Evolutionary conservation across 2,888 invertebrate genomes (phyloP), one percentile per base, ranked within the genome.

Genomic region (Orchesella flavescens): DNA sequence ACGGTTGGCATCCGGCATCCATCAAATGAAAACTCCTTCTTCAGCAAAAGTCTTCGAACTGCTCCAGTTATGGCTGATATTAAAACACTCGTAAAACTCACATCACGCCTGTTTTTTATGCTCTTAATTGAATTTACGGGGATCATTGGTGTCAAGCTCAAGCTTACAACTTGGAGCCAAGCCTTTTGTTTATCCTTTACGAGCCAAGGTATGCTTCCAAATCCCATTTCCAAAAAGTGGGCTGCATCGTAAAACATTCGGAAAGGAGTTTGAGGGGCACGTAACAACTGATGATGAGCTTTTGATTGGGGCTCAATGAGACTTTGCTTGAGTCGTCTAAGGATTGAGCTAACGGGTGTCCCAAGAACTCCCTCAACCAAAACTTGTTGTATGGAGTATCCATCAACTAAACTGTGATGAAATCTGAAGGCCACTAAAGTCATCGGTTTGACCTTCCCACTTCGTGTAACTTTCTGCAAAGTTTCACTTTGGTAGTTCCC

Each of bases 61-160:
- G 68, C 77, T 43, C 69, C 69, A 17, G 78, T n/a, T 21, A 21
- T 9, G 5, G 34, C 23, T 3, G 78, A 23, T 1, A 53, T 59
- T 23, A 78, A 13, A 24, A 78, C 78, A 44, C 78, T 71, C 10
- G 61, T 24, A 61, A 78, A 78, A 24, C 61, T 78, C 15, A 78
- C 69, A 21, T 55, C 61, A 44, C 69, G 55, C 17, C 61, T 46
- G 17, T 44, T 59, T 71, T 78, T 78, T 19, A 78, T 78, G 46
- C 21, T 61, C 44, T 78, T 78, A 17, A 78, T 78, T 15, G 23
- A 13, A 15, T 23, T 1, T 5, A 61, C 24, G 2, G 69, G 78
- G 9, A 69, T 46, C 1, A 55, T 24, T n/a, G 21, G 5, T 34
- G 34, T 34, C 34, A 34, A 34, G 0, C 61, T 23, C 7, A 34